Conservation (phyloP, 2,797 vertebrate species). For the Propithecus perrieri region DNA sequence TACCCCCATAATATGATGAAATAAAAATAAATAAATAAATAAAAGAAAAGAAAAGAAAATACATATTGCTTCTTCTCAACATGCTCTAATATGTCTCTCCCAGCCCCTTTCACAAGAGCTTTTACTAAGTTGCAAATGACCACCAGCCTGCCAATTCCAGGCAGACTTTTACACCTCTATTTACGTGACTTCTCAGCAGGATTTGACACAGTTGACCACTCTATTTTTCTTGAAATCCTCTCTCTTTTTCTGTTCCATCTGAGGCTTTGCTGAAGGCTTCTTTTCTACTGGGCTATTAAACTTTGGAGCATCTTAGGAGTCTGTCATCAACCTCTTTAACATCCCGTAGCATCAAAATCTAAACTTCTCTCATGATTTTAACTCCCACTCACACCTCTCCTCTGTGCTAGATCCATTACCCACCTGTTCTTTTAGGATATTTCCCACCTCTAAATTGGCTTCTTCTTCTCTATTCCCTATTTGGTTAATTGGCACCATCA, state of each 20-base stretch:
- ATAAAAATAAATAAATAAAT: no score
- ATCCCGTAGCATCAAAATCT: background rate
- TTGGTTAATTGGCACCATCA: background rate
- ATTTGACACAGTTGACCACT: background rate
- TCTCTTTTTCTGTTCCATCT: background rate
- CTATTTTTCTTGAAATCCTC: constrained; percentile 9
- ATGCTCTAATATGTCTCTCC: background rate
- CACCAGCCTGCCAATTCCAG: background rate
- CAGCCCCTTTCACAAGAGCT: background rate
- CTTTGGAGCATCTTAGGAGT: background rate
- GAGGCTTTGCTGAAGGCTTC: background rate
- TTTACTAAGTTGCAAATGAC: background rate
- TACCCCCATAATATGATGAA: no score
- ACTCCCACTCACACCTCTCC: background rate
- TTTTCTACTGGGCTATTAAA: background rate
- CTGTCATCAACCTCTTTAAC: background rate
- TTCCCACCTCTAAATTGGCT: background rate
- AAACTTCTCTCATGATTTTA: background rate
- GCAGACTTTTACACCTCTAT: background rate
- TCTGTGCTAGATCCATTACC: background rate
- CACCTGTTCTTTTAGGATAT: background rate
- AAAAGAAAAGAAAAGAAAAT: no score
- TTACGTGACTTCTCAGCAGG: background rate
- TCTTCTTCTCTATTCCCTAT: background rate
- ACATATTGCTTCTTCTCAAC: no score